These are phyloP conservation scores for Xanthia icteritia DNA, from an alignment of 2,888 invertebrate species.

Conservation along the genomic window DNA sequence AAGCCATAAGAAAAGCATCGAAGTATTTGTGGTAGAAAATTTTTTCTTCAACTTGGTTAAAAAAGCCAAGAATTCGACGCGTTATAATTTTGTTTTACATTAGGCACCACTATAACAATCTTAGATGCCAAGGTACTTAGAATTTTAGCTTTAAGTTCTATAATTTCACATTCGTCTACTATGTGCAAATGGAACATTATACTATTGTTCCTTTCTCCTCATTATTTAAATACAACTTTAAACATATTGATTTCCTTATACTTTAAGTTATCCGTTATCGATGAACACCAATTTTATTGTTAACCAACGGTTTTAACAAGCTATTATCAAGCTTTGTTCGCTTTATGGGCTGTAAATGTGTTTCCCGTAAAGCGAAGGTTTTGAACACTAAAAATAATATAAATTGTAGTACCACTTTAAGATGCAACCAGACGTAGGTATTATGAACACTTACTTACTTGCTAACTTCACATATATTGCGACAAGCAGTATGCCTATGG, in stretches of 20 bases:
- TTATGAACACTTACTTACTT: conserved; percentile 5
- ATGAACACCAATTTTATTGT: conserved; percentile 56
- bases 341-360: conserved; percentile 58
- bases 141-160: background rate
- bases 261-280: conserved; percentile 53
- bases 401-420: conserved; percentile 28
- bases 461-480: background rate
- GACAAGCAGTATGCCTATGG: background rate
- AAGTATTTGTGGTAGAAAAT: background rate
- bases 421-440: background rate
- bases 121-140: background rate
- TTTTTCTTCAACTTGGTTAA: background rate
- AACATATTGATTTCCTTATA: conserved; percentile 52
- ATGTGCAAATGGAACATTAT: conserved; percentile 10
- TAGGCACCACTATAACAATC: background rate
- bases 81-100: background rate
- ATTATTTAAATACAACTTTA: conserved; percentile 37
- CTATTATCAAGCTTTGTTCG: conserved; percentile 55
- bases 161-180: background rate
- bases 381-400: conserved; percentile 51
- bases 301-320: conserved; percentile 54
- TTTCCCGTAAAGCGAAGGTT: conserved; percentile 43
- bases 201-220: conserved; percentile 19
- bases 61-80: background rate
- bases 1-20: background rate